Conservation (phyloP, 2,797 vertebrate genomes). For the Scolopax bukidnonensis region DNA sequence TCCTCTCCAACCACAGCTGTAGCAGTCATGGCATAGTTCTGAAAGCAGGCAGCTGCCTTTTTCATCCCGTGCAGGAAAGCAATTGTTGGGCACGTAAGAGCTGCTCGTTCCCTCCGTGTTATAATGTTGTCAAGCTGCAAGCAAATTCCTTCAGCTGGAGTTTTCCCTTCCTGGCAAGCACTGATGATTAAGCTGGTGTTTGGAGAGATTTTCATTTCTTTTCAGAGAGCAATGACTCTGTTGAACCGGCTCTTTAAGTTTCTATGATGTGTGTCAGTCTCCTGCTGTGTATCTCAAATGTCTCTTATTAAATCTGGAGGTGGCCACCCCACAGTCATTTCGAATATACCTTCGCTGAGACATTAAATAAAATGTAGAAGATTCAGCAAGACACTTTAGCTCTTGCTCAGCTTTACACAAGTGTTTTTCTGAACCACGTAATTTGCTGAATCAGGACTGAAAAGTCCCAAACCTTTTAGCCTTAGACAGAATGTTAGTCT, state of each 20-base stretch:
- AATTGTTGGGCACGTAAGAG: neutral
- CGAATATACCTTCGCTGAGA: neutral
- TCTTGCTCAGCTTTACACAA: neutral
- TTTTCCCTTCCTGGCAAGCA: neutral
- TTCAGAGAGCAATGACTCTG: neutral
- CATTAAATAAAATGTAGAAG: neutral
- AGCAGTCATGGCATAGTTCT: neutral
- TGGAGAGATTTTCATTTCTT: neutral
- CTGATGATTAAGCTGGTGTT: neutral
- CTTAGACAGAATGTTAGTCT: neutral
- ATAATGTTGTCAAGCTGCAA: neutral
- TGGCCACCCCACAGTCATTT: neutral
- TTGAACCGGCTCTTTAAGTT: neutral
- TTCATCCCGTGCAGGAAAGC: neutral
- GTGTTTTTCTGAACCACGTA: neutral
- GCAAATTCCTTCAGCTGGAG: conserved; percentile 9
- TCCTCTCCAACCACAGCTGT: neutral
- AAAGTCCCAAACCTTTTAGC: neutral
- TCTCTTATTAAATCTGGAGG: neutral
- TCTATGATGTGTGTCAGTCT: neutral
- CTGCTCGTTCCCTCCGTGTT: neutral
- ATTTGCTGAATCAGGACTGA: neutral
- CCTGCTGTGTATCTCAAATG: neutral
- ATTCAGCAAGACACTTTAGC: neutral
- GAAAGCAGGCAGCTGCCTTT: neutral